A percentile compares a stretch with the other conserved stretches of the same genome.
These are phyloP conservation scores for Rhyacichthys aspro DNA, from an alignment of 2,797 vertebrate genomes.

Conservation along the genomic window DNA sequence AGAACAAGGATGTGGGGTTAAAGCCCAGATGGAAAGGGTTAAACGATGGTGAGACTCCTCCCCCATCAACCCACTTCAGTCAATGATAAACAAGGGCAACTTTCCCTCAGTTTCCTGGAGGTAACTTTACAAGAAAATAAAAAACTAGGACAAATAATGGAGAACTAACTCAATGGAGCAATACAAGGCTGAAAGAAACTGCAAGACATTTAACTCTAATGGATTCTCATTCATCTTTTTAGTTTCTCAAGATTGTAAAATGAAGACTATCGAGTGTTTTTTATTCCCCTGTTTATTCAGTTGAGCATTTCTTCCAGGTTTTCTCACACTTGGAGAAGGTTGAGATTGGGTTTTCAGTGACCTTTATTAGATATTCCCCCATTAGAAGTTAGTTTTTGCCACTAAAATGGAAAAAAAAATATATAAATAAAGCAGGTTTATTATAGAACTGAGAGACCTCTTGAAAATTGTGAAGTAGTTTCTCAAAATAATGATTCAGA, in stretches of 20 bases:
- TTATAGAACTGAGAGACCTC: too few relatives aligned
- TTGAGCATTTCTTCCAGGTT: constrained; percentile 54
- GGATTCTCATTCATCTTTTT: not conserved
- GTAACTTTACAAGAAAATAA: not conserved
- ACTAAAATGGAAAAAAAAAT: not conserved
- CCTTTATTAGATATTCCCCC: too few relatives aligned
- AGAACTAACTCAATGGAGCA: too few relatives aligned
- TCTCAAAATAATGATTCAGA: too few relatives aligned
- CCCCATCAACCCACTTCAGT: constrained; percentile 34
- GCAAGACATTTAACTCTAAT: not conserved
- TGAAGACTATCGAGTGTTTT: too few relatives aligned
- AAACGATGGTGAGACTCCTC: constrained; percentile 34
- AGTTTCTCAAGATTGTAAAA: not conserved
- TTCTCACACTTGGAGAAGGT: constrained; percentile 64
- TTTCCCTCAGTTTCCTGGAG: too few relatives aligned
- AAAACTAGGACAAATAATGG: too few relatives aligned
- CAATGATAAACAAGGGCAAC: constrained; percentile 56
- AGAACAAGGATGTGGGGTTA: constrained; percentile 58
- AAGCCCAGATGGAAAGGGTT: constrained; percentile 67
- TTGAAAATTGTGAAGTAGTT: too few relatives aligned
- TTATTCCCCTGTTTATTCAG: not conserved
- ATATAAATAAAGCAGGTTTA: too few relatives aligned
- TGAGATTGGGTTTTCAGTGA: too few relatives aligned
- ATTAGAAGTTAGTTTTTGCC: too few relatives aligned
- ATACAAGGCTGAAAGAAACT: too few relatives aligned